phyloP scores from a whole-genome alignment of 2,888 invertebrate genomes.

The Diarsia brunnea region DNA sequence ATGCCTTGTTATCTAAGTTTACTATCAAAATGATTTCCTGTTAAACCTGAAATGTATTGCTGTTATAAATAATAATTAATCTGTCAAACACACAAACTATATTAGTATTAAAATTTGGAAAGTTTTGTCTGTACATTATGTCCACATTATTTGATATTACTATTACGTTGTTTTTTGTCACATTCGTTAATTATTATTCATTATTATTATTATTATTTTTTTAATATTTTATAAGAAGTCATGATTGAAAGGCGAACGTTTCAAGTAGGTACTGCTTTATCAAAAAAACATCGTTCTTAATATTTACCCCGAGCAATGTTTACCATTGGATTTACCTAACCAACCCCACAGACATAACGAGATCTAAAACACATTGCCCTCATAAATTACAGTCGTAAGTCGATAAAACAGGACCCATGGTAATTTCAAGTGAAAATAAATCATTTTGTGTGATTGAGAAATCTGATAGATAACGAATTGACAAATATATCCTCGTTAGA shows the following conservation, averaged over 20 bases:
- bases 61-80: slow-evolving; percentile 51
- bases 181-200: no score
- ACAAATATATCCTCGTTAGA: slow-evolving; percentile 69
- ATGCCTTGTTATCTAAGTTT: slow-evolving; percentile 45
- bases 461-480: slow-evolving; percentile 61
- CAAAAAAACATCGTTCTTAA: background rate
- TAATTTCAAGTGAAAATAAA: slow-evolving; percentile 62
- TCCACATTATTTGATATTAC: background rate
- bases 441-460: slow-evolving; percentile 66
- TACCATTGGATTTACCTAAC: background rate
- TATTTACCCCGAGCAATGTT: background rate
- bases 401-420: slow-evolving; percentile 33
- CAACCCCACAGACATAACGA: slow-evolving; percentile 20
- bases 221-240: background rate
- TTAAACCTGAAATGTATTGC: slow-evolving; percentile 46
- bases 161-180: background rate
- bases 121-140: slow-evolving; percentile 21
- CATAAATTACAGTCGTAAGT: slow-evolving; percentile 41
- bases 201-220: no score
- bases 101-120: background rate
- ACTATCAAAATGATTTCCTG: slow-evolving; percentile 53
- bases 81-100: slow-evolving; percentile 34
- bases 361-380: slow-evolving; percentile 19
- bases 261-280: background rate
- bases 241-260: no score